Percentiles rank a stretch among this genome's conserved stretches.
Conservation (phyloP, 2,888 invertebrate species). For the Platycheirus albimanus region DNA sequence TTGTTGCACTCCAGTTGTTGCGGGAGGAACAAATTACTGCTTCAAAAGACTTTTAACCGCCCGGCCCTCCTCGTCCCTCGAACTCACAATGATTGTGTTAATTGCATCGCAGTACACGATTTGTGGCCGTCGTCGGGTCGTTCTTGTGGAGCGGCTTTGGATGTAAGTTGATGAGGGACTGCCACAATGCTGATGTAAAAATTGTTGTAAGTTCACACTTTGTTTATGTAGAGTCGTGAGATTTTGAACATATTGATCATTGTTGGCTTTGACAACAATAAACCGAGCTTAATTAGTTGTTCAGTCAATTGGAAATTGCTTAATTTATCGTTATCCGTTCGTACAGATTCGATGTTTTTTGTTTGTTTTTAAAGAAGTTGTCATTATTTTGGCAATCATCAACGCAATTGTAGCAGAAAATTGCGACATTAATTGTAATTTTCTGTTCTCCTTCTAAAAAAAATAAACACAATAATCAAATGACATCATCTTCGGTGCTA, state of each 20-base stretch:
- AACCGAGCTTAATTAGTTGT: slow-evolving; percentile 19
- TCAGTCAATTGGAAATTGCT: slow-evolving; percentile 21
- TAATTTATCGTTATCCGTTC: slow-evolving; percentile 6
- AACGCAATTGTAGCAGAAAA: slow-evolving; percentile 31
- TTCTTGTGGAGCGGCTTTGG: too few species aligned
- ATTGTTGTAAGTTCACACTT: slow-evolving; percentile 47
- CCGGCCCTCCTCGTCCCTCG: too few species aligned
- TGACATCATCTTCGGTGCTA: too few species aligned
- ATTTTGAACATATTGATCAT: slow-evolving; percentile 4
- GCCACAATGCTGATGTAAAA: slow-evolving; percentile 1
- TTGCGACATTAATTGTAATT: too few species aligned
- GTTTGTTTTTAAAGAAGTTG: too few species aligned
- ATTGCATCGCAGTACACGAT: slow-evolving; percentile 33
- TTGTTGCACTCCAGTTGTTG: slow-evolving; percentile 20
- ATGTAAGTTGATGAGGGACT: too few species aligned
- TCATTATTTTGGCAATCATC: slow-evolving; percentile 19
- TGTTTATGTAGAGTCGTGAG: slow-evolving; percentile 31
- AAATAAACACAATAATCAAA: too few species aligned
- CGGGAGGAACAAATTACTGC: background rate
- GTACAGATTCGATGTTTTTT: too few species aligned
- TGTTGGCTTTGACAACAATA: slow-evolving; percentile 13
- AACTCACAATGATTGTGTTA: slow-evolving; percentile 31
- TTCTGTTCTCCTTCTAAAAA: too few species aligned
- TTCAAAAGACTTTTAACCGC: slow-evolving; percentile 36
- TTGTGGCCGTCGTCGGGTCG: too few species aligned